Conservation (phyloP, 64 coral and sea anemone species). For the Pocillopora verrucosa region DNA sequence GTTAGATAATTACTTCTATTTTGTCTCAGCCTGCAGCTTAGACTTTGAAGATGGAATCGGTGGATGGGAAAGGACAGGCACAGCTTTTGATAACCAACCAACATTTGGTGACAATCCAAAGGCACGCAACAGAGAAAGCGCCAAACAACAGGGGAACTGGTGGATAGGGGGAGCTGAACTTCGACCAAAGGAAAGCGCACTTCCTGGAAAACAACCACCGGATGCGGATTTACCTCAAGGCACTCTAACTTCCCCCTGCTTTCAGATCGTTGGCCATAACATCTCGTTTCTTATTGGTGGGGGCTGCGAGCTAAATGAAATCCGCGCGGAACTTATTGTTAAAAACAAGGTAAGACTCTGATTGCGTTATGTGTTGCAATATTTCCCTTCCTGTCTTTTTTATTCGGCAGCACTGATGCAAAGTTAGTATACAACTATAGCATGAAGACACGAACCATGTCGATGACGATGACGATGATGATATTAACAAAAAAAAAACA, state of each 20-base stretch:
- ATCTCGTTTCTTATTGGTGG: constrained; percentile 68
- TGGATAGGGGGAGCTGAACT: constrained; percentile 37
- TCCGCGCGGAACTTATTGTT: constrained; percentile 48
- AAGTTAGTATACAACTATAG: no score
- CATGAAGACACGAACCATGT: no score
- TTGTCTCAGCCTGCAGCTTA: background rate
- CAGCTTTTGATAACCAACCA: constrained; percentile 31
- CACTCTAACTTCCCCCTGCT: constrained; percentile 30
- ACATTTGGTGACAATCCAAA: constrained; percentile 36
- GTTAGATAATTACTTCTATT: background rate
- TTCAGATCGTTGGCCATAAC: constrained; percentile 21
- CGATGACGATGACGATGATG: no score
- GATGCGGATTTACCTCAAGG: background rate
- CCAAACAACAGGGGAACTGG: constrained; percentile 32
- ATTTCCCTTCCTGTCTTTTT: no score
- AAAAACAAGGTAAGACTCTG: background rate
- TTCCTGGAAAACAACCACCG: background rate
- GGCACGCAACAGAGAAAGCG: background rate
- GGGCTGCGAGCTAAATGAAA: constrained; percentile 14
- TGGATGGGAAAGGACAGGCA: constrained; percentile 28
- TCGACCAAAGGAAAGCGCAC: background rate
- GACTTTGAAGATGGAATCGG: constrained; percentile 47
- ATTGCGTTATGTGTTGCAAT: no score
- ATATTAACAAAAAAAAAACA: no score
- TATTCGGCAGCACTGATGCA: no score